A percentile compares a stretch with the other conserved stretches of the same genome.
Conservation (phyloP, 2,113 vertebrate genomes). For the Rhipidura dahli region DNA sequence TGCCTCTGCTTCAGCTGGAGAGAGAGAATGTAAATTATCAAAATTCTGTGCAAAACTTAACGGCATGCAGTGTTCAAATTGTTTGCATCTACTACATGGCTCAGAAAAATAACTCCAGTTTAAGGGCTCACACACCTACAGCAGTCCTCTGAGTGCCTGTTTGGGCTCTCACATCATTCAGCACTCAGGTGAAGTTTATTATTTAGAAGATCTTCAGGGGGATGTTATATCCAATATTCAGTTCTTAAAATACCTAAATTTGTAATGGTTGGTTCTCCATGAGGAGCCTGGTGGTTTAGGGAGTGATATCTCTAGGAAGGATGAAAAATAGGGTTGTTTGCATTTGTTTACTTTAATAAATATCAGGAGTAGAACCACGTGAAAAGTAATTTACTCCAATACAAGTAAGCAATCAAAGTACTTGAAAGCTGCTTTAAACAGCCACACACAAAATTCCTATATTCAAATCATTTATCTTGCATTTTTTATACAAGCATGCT, state of each 20-base stretch:
- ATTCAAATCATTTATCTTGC: not conserved
- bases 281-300: not conserved
- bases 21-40: rapidly evolving
- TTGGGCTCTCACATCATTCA: not conserved
- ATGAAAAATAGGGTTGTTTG: not conserved
- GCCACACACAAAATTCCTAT: not conserved
- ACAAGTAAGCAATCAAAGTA: not conserved
- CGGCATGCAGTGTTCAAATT: not conserved
- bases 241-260: not conserved
- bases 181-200: not conserved
- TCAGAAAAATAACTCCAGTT: not conserved
- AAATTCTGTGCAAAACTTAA: not conserved
- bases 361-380: not conserved
- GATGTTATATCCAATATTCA: not conserved
- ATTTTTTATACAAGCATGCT: not conserved
- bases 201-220: not conserved
- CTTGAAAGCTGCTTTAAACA: not conserved
- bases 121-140: not conserved
- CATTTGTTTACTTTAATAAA: not conserved
- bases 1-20: not conserved
- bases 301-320: not conserved
- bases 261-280: not conserved
- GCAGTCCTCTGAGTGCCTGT: rapidly evolving
- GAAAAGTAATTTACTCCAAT: not conserved
- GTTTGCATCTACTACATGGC: not conserved